These are phyloP conservation scores for Vannuccia rotundouncinata DNA, from an alignment of 2,888 invertebrate genomes.

Conservation along the genomic window DNA sequence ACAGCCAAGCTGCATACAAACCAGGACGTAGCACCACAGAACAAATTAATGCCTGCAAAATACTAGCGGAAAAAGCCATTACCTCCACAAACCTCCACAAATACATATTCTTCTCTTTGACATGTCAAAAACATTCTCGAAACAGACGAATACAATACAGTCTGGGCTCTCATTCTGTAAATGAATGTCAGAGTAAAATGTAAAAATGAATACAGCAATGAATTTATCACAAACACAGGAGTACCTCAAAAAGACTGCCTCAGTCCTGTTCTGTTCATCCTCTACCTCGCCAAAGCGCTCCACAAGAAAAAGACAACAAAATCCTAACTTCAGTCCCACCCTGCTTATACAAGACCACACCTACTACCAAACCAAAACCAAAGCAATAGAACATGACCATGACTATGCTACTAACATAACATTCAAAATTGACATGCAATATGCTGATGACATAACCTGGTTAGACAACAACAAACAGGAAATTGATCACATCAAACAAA, in stretches of 20 bases:
- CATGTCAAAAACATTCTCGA: background rate
- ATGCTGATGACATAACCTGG: background rate
- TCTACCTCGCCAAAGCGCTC: constrained; percentile 35
- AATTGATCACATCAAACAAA: background rate
- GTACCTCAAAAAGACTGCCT: constrained; percentile 38
- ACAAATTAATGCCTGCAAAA: constrained; percentile 20
- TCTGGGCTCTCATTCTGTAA: background rate
- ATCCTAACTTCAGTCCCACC: background rate
- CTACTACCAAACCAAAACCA: background rate
- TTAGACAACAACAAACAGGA: background rate
- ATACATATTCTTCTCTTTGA: too few relatives aligned
- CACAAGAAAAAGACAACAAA: background rate
- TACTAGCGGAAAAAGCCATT: constrained; percentile 13
- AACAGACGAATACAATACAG: background rate
- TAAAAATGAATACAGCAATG: constrained; percentile 7
- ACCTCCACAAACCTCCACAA: background rate
- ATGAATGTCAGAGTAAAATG: constrained; percentile 1
- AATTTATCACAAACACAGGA: constrained; percentile 32
- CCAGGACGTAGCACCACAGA: constrained; percentile 34
- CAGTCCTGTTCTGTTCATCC: constrained; percentile 36
- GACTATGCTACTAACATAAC: background rate
- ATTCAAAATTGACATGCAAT: background rate
- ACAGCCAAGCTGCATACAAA: constrained; percentile 11
- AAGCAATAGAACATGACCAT: background rate
- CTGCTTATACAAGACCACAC: background rate